A percentile compares a stretch with the other conserved stretches of the same genome.
phyloP scores from a whole-genome alignment of 2,888 invertebrate species.

The Leptura quadrifasciata region DNA sequence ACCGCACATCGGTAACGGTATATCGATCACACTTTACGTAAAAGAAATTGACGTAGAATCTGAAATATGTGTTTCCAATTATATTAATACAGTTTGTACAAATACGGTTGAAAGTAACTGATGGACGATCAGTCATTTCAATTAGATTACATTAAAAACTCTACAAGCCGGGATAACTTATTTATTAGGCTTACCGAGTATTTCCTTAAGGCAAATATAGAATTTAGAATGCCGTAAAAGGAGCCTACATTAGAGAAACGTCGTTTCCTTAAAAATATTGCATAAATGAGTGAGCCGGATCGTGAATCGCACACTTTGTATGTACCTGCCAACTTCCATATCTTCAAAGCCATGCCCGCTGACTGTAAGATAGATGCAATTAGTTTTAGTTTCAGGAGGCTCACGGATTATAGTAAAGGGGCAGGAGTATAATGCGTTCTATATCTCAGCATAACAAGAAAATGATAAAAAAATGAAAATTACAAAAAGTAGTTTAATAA shows the following conservation, averaged over 20 bases:
- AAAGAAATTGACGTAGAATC: conserved; percentile 45
- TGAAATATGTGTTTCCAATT: conserved; percentile 42
- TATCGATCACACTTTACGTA: conserved; percentile 14
- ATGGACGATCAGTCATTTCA: conserved; percentile 31
- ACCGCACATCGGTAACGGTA: conserved; percentile 40
- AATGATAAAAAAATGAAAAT: no score
- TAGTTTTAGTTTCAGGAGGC: conserved; percentile 49
- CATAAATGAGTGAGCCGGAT: conserved; percentile 49
- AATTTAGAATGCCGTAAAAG: conserved; percentile 46
- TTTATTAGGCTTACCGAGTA: conserved; percentile 29
- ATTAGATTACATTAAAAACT: conserved; percentile 18
- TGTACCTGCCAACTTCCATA: conserved; percentile 52
- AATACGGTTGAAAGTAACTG: conserved; percentile 35
- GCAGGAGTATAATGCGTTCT: background rate
- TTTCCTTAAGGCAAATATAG: conserved; percentile 25
- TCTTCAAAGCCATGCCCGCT: conserved; percentile 49
- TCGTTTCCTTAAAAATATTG: conserved; percentile 42
- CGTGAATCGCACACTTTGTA: conserved; percentile 44
- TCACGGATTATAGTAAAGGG: conserved; percentile 15
- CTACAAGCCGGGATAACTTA: conserved; percentile 23
- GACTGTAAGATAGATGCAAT: conserved; percentile 53
- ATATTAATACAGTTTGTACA: conserved; percentile 31
- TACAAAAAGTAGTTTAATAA: no score
- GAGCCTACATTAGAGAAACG: conserved; percentile 33
- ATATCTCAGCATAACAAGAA: background rate